Conservation (phyloP, 2,888 invertebrate genomes). For the Metopia argyrocephala region DNA sequence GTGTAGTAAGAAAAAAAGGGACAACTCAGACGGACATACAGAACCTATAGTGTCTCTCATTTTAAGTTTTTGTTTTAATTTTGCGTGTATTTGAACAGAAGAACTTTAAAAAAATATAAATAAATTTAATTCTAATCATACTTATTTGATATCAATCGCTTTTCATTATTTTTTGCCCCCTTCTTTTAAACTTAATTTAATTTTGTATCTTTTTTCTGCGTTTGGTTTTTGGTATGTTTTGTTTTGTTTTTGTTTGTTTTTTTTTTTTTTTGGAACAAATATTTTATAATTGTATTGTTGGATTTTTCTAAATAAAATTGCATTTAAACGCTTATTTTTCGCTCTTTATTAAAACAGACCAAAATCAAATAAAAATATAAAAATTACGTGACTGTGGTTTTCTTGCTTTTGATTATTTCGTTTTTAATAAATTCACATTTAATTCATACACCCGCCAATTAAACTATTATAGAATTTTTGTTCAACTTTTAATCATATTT, state of each 20-base stretch:
- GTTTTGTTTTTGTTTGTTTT: conserved; percentile 66
- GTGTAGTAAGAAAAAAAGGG: background rate
- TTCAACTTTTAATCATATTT: conserved; percentile 4
- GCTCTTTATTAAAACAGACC: conserved; percentile 72
- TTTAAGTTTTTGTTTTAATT: conserved; percentile 38
- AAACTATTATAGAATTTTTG: conserved; percentile 59
- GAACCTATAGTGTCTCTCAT: conserved; percentile 39
- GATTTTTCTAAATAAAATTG: conserved; percentile 70
- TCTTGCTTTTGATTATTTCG: conserved; percentile 35
- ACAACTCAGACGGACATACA: conserved; percentile 11
- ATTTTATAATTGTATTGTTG: too few species aligned
- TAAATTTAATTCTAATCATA: conserved; percentile 66
- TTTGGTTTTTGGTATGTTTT: conserved; percentile 26
- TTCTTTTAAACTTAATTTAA: background rate
- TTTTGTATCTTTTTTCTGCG: background rate
- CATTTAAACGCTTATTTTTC: conserved; percentile 77
- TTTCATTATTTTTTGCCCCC: conserved; percentile 40
- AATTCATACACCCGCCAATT: conserved; percentile 63
- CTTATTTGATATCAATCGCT: conserved; percentile 65
- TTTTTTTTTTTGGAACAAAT: conserved; percentile 63
- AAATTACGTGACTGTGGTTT: conserved; percentile 17
- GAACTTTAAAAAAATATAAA: conserved; percentile 23
- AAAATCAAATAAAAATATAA: too few species aligned
- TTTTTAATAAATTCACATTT: conserved; percentile 64
- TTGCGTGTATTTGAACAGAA: conserved; percentile 50